Evolutionary conservation across 2,888 invertebrate genomes (phyloP).

Genomic region (Nezara viridula): DNA sequence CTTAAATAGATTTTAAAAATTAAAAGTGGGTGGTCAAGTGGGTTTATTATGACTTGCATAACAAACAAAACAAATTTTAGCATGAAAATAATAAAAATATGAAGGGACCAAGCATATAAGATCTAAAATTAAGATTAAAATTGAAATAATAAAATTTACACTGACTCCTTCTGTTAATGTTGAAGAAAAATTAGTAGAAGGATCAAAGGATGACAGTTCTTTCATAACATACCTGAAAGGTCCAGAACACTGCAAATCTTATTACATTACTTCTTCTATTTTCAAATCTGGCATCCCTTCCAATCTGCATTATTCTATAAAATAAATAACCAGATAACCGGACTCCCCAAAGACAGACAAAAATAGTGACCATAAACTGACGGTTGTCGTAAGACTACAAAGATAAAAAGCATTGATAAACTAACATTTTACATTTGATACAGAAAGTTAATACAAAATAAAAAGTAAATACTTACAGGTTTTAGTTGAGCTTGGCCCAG

Average conservation of each 20-base stretch:
- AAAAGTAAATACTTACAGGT: constrained; percentile 64
- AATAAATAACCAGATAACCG: constrained; percentile 89
- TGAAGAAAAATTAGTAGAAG: not conserved
- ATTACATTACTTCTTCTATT: constrained; percentile 88
- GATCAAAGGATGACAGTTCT: constrained; percentile 2
- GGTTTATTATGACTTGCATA: too few relatives aligned
- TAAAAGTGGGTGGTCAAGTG: too few relatives aligned
- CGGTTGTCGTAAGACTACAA: constrained; percentile 85
- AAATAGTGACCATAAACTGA: constrained; percentile 91
- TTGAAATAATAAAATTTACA: too few relatives aligned
- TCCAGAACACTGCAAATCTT: constrained; percentile 93
- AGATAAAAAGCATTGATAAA: not conserved
- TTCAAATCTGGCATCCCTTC: constrained; percentile 91
- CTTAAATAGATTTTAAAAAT: too few relatives aligned
- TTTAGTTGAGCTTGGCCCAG: constrained; percentile 76
- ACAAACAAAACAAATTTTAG: too few relatives aligned
- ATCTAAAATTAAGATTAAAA: too few relatives aligned
- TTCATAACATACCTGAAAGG: constrained; percentile 80
- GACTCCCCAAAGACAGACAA: constrained; percentile 89
- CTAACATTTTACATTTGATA: not conserved
- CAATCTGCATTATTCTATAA: constrained; percentile 91
- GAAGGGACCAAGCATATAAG: too few relatives aligned
- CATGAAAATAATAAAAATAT: too few relatives aligned
- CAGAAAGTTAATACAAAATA: not conserved
- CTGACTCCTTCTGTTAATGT: not conserved